phyloP scores from a whole-genome alignment of 2,797 vertebrate genomes.

The Enteromius treurensis region DNA sequence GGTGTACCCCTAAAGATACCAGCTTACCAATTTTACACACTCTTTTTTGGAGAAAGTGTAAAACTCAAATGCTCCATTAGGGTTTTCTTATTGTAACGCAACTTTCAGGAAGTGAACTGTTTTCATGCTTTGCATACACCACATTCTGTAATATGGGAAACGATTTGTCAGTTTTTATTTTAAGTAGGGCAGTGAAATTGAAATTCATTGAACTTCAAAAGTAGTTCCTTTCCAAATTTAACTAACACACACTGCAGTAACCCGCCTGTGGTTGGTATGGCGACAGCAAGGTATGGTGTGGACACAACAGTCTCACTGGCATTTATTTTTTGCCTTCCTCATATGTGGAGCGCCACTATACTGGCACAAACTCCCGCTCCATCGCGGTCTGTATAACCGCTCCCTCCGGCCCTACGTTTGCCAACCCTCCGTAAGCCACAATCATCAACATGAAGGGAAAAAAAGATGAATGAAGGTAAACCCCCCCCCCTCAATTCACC shows the following conservation, averaged over 20 bases:
- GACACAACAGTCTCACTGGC: conserved; percentile 48
- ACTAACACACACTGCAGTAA: conserved; percentile 32
- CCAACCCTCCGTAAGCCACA: conserved; percentile 42
- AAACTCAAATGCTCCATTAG: neutral
- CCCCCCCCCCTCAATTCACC: conserved; percentile 1
- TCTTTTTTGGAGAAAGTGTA: neutral
- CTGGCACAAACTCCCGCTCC: conserved; percentile 45
- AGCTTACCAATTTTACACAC: neutral
- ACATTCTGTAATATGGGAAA: neutral
- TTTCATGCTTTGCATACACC: conserved; percentile 11
- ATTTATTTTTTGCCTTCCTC: conserved; percentile 45
- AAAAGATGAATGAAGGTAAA: conserved; percentile 61
- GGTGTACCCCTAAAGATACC: neutral
- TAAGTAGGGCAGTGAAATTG: neutral
- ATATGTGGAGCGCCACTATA: conserved; percentile 38
- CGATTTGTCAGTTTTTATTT: neutral
- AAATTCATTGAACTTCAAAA: neutral
- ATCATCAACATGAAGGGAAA: conserved; percentile 50
- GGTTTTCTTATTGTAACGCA: neutral
- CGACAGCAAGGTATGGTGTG: conserved; percentile 51
- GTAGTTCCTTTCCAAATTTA: conserved; percentile 20
- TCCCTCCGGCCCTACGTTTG: conserved; percentile 21
- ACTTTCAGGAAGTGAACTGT: neutral
- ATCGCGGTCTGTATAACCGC: conserved; percentile 20
- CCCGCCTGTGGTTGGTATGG: conserved; percentile 47